Evolutionary conservation across 2,888 invertebrate species (phyloP), one percentile per base, ranked within the genome.

Genomic region (Spodoptera exigua): DNA sequence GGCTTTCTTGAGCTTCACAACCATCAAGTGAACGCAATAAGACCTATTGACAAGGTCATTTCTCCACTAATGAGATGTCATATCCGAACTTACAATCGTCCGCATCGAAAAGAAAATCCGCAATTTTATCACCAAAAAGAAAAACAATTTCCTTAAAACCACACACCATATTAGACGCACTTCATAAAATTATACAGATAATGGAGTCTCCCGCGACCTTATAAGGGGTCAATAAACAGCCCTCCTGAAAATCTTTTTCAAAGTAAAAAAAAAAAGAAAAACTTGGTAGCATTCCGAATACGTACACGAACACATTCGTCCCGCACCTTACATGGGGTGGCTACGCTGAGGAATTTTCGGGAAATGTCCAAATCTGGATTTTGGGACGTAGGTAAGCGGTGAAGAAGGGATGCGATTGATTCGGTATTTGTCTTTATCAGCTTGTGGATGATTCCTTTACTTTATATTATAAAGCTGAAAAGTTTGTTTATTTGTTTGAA

Each of bases 171-270:
- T 65, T 52, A 61, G 55, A 46, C 56, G 32, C 21, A 49, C 57
- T 71, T 61, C 57, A 63, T 75, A 60, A 77, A 77, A 77, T 67
- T 74, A 74, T 62, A 57, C 49, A 51, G 62, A 70, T 78, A 76
- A 78, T 72, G 61, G 59, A 57, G 59, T 63, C 62, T 62, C 69
- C 2, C 16, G 66, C 45, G 69, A 72, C 58, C 52, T 67, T 34
- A 62, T 40, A 66, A 40, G 47, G 63, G 73, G 67, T 73, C 76
- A 69, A 72, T 75, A 72, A 67, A 58, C 55, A 66, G 54, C 51
- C 52, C 55, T 53, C 35, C 44, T 49, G 49, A 73, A 27, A 76
- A 75, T 75, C 65, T 73, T 79, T 78, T 76, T 49, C 34, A 32
- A 14, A n/a, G n/a, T 21, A 27, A 47, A 77, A 66, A 21, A 51